phyloP scores from a whole-genome alignment of 2,113 vertebrate species.

The Myocastor coypus region DNA sequence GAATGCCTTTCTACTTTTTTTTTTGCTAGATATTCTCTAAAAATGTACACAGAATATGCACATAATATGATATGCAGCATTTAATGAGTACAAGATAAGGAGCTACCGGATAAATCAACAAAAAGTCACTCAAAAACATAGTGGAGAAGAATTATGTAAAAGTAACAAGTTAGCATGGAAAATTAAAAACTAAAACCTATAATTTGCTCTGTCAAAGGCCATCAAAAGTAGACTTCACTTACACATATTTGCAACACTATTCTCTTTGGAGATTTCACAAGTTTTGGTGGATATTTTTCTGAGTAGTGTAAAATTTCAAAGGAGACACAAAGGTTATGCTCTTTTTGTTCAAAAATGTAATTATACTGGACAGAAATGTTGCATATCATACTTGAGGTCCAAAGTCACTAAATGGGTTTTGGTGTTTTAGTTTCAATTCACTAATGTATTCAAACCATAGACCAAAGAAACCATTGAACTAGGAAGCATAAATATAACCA shows the following conservation, averaged over 20 bases:
- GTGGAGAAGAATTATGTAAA: not conserved
- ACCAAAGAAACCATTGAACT: not conserved
- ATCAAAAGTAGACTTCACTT: not conserved
- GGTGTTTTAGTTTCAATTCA: not conserved
- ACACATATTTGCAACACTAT: not conserved
- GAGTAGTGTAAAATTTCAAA: not conserved
- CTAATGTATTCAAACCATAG: not conserved
- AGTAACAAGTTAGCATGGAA: not conserved
- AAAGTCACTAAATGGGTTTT: not conserved
- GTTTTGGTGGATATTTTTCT: not conserved
- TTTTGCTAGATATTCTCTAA: not conserved
- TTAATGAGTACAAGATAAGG: not conserved
- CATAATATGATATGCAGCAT: not conserved
- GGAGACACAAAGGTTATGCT: not conserved
- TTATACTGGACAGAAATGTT: not conserved
- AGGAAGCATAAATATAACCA: not conserved
- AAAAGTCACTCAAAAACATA: not conserved
- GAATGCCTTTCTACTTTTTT: not conserved
- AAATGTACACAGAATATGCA: not conserved
- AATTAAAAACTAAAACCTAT: not conserved
- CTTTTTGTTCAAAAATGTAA: not conserved
- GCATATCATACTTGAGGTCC: not conserved
- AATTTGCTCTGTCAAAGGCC: not conserved
- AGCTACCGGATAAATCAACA: not conserved
- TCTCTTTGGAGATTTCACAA: not conserved